Evolutionary conservation across 1,140 invertebrate species (phyloP).

Genomic region (Argopecten irradians): DNA sequence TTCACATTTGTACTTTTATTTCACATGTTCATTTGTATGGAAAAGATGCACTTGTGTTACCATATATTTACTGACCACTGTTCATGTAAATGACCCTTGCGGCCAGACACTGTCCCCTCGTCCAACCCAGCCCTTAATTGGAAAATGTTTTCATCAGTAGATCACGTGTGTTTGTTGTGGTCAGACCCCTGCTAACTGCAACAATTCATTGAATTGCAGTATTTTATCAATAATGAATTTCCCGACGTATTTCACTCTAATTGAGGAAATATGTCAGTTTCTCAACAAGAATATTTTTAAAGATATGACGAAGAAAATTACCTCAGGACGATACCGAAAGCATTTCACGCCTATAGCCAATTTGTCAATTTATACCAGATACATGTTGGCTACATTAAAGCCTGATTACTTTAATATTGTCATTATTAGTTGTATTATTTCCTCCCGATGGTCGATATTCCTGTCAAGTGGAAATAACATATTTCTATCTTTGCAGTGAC

Average conservation of each 20-base stretch:
- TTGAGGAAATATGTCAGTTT: background rate
- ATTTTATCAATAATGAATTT: background rate
- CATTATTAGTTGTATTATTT: conserved; percentile 11
- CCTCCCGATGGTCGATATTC: background rate
- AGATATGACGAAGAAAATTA: background rate
- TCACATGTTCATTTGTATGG: no score
- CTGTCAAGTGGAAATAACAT: background rate
- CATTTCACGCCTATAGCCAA: background rate
- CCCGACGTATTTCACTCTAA: background rate
- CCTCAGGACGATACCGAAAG: background rate
- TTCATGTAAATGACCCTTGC: background rate
- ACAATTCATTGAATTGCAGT: background rate
- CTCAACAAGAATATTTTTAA: background rate
- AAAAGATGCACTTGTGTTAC: no score
- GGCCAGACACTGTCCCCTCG: background rate
- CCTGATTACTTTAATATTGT: background rate
- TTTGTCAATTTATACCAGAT: background rate
- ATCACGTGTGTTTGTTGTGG: background rate
- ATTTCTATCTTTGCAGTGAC: conserved; percentile 12
- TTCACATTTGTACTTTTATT: no score
- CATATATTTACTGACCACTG: no score
- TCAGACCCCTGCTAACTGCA: background rate
- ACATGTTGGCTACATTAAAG: background rate
- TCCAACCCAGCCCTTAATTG: background rate
- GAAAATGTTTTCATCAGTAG: background rate